A percentile compares a stretch with the other conserved stretches of the same genome.
Evolutionary conservation across 2,797 vertebrate species (phyloP).

Genomic region (Balearica regulorum): DNA sequence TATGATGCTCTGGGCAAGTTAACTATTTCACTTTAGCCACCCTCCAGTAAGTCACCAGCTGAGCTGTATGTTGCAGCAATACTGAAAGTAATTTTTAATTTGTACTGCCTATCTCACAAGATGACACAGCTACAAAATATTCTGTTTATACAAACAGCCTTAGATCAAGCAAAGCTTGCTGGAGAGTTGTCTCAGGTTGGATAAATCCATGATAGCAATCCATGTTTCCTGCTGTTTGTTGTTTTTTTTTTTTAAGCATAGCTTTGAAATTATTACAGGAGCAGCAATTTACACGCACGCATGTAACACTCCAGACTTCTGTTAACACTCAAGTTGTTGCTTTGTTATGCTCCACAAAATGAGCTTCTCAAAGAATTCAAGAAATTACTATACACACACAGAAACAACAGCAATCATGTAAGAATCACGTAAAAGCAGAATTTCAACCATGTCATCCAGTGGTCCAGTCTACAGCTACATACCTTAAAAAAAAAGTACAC

Average conservation of each 20-base stretch:
- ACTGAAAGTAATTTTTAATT: neutral
- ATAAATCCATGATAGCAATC: constrained; percentile 2
- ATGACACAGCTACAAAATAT: constrained; percentile 13
- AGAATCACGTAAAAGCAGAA: neutral
- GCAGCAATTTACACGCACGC: neutral
- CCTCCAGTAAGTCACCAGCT: neutral
- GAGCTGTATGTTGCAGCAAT: neutral
- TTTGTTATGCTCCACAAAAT: neutral
- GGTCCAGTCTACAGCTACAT: neutral
- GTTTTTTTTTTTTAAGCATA: neutral
- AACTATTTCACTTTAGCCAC: neutral
- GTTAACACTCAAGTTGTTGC: neutral
- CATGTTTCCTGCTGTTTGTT: constrained; percentile 8
- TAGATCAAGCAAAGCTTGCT: constrained; percentile 34
- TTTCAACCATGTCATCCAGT: neutral
- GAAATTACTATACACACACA: neutral
- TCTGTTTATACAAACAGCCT: constrained; percentile 8
- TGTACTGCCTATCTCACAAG: neutral
- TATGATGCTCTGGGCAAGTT: neutral
- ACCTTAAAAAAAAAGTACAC: neutral
- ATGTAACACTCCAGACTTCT: neutral
- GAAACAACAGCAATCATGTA: neutral
- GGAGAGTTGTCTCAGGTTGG: constrained; percentile 34
- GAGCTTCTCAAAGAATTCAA: neutral
- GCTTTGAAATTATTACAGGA: constrained; percentile 31